Evolutionary conservation across 2,113 vertebrate species (phyloP).

Genomic region (Mobula hypostoma): DNA sequence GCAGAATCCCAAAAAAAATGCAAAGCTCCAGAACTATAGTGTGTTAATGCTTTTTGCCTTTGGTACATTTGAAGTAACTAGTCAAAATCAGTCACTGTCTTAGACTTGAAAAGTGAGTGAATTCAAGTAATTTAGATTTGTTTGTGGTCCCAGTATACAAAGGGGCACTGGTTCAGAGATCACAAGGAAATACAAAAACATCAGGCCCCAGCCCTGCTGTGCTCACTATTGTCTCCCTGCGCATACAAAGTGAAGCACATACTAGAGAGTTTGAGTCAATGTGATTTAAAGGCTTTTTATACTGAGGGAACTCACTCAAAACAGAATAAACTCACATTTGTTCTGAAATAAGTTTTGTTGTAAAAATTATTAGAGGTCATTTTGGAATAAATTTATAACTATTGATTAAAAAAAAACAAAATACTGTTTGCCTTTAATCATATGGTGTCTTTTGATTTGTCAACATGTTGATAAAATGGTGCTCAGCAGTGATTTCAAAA

Average conservation of each 20-base stretch:
- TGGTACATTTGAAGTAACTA: constrained; percentile 15
- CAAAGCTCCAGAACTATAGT: background rate
- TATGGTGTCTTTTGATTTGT: background rate
- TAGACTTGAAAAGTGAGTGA: constrained; percentile 11
- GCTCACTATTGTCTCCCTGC: background rate
- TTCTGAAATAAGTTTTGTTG: background rate
- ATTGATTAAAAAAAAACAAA: background rate
- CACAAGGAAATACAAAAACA: constrained; percentile 34
- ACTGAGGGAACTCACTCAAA: background rate
- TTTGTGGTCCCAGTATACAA: constrained; percentile 24
- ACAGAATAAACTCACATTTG: background rate
- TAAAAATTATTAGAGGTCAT: background rate
- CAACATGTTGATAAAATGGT: constrained; percentile 8
- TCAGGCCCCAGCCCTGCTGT: constrained; percentile 6
- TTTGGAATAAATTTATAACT: background rate
- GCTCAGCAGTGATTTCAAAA: background rate
- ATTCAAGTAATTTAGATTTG: constrained; percentile 9
- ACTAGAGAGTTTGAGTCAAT: constrained; percentile 8
- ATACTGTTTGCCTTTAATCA: background rate
- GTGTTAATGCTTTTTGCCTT: constrained; percentile 6
- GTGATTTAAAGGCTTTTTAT: background rate
- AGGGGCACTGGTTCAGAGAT: constrained; percentile 32
- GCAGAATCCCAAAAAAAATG: constrained; percentile 1
- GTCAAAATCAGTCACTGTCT: background rate
- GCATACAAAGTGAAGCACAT: constrained; percentile 16